Percentiles rank a stretch among this genome's conserved stretches.
These are phyloP conservation scores for Panthera tigris DNA, from an alignment of 2,113 vertebrate genomes.

Conservation along the genomic window DNA sequence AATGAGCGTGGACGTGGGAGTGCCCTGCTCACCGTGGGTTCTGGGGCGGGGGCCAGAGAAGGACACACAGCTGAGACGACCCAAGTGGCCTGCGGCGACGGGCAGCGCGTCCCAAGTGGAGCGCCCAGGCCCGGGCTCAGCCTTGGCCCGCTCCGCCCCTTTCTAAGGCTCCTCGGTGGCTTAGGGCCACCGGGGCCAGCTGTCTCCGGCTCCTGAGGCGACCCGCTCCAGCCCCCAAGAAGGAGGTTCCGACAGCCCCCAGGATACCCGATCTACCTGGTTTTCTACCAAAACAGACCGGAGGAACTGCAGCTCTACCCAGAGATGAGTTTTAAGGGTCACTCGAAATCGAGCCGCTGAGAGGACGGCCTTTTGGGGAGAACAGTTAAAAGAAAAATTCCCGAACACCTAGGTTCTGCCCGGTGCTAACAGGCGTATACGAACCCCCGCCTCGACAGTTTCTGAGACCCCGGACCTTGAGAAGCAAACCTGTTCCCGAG, in stretches of 20 bases:
- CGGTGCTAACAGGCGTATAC: not conserved
- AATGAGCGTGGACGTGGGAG: not conserved
- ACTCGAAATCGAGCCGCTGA: not conserved
- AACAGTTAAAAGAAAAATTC: not conserved
- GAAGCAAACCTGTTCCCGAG: not conserved
- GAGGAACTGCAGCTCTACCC: not conserved
- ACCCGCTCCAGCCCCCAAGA: not conserved
- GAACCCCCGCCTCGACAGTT: fast-evolving
- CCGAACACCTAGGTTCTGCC: not conserved
- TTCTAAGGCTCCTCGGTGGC: fast-evolving
- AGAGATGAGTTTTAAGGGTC: not conserved
- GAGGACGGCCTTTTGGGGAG: not conserved
- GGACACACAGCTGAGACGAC: not conserved
- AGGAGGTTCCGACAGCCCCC: not conserved
- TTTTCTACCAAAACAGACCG: not conserved
- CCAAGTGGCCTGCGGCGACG: not conserved
- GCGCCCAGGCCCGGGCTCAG: not conserved
- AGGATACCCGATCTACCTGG: not conserved
- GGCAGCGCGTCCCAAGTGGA: fast-evolving
- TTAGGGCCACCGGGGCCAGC: fast-evolving
- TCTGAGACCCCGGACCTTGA: not conserved
- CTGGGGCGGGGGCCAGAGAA: not conserved
- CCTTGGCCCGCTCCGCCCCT: not conserved
- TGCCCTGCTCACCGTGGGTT: not conserved
- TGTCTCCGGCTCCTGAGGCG: fast-evolving